Conservation (phyloP, 1,140 invertebrate genomes). For the Aethina tumida region DNA sequence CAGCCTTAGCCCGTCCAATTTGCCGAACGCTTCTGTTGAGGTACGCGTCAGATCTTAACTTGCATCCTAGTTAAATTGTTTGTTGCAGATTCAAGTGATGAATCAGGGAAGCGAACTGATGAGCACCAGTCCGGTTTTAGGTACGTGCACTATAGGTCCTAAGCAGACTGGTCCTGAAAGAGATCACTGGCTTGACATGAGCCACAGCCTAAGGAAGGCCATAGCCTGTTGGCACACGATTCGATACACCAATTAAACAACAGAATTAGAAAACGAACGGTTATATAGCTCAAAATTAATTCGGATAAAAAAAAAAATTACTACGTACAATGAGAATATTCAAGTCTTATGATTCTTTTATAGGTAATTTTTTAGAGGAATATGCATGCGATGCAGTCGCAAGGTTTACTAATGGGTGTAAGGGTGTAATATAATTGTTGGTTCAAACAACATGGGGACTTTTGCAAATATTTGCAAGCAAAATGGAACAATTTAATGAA, state of each 20-base stretch:
- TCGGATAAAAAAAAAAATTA: too few relatives aligned
- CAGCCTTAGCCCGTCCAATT: slow-evolving; percentile 61
- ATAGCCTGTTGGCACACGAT: slow-evolving; percentile 78
- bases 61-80: slow-evolving; percentile 5
- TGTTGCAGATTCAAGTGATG: slow-evolving; percentile 45
- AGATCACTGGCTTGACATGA: slow-evolving; percentile 74
- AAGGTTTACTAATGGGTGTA: too few relatives aligned
- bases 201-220: slow-evolving; percentile 67
- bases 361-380: too few relatives aligned
- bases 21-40: slow-evolving; percentile 65
- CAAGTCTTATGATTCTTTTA: too few relatives aligned
- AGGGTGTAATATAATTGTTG: too few relatives aligned
- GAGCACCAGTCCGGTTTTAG: slow-evolving; percentile 57
- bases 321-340: too few relatives aligned
- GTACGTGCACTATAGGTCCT: slow-evolving; percentile 59
- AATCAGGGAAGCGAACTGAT: slow-evolving; percentile 53
- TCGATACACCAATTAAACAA: slow-evolving; percentile 41
- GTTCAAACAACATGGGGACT: too few relatives aligned
- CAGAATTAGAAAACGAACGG: too few relatives aligned
- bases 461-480: too few relatives aligned
- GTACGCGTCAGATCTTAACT: slow-evolving; percentile 34
- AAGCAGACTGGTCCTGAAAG: slow-evolving; percentile 48
- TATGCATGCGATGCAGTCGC: too few relatives aligned
- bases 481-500: too few relatives aligned
- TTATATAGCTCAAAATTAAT: too few relatives aligned